A percentile compares a stretch with the other conserved stretches of the same genome.
Conservation (phyloP, 2,113 vertebrate species). For the Salvelinus alpinus region DNA sequence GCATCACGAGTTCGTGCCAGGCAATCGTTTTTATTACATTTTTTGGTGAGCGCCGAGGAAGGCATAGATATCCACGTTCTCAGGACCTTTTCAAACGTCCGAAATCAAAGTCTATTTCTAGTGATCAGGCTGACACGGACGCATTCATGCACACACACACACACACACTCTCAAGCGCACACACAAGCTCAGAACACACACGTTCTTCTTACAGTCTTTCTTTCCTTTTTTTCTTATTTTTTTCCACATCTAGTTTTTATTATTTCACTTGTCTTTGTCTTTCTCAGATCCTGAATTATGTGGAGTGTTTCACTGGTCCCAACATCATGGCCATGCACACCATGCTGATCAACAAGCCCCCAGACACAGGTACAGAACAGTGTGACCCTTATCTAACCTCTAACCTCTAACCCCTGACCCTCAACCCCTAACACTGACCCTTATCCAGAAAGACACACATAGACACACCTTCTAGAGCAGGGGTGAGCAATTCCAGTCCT, state of each 20-base stretch:
- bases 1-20: too few relatives aligned
- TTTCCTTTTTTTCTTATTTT: not conserved
- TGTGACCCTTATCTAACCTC: not conserved
- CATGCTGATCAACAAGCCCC: slow-evolving; percentile 97
- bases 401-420: slow-evolving; percentile 1
- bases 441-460: not conserved
- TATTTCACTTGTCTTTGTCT: not conserved
- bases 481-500: too few relatives aligned
- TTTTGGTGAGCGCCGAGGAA: too few relatives aligned
- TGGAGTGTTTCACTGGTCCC: slow-evolving; percentile 90
- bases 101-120: too few relatives aligned
- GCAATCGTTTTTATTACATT: too few relatives aligned
- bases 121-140: not conserved
- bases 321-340: slow-evolving; percentile 95
- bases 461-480: not conserved
- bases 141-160: slow-evolving; percentile 1
- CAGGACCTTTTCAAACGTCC: too few relatives aligned
- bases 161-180: not conserved
- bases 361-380: slow-evolving; percentile 82
- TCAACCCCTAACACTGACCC: not conserved
- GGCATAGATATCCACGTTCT: too few relatives aligned
- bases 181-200: not conserved
- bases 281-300: slow-evolving; percentile 84
- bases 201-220: not conserved
- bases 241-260: not conserved